Evolutionary conservation across 2,888 invertebrate genomes (phyloP), one percentile per base, ranked within the genome.

Genomic region (Ceratothoa steindachneri): DNA sequence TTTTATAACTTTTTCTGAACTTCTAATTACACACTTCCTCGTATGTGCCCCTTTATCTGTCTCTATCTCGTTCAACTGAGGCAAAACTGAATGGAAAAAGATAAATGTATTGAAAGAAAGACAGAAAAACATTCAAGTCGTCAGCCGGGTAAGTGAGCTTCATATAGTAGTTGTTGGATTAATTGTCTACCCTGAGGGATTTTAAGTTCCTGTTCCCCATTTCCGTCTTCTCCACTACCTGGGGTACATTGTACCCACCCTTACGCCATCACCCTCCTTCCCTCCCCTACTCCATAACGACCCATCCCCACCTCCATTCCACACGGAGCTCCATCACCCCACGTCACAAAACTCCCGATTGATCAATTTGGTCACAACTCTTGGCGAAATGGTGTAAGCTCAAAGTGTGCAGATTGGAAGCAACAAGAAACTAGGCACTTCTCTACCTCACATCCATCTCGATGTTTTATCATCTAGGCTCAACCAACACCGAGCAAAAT

Each of bases 161-260:
- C n/a, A n/a, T 19, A 55, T 19, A 55, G 55, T 19, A 55, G 55
- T 22, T 12, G 7, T 12, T 55, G 55, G 55, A 55, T 55, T 55
- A 55, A 55, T 55, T 55, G 55, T 22, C 19, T 55, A 22, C 55
- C 55, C 55, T 12, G 55, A 55, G 55, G 55, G 55, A 55, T 12
- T 55, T 55, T 22, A 55, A 55, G 55, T 55, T 55, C 55, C 55
- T 55, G 55, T 55, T 55, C 7, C 55, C 55, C 55, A 22, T 55
- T 55, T 55, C 55, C 55, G 55, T 55, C 19, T 55, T 55, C 24
- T n/a, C n/a, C 12, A 5, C 12, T 55, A 55, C 55, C 55, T 55
- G 55, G 55, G 55, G 55, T 55, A 55, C 55, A 55, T 19, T 55
- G 55, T 55, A 55, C 55, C 55, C 55, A 55, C 55, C 55, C 55